These are phyloP conservation scores for Epizoanthus stellaris DNA, from an alignment of 92 coral and sea anemone genomes.

Conservation along the genomic window DNA sequence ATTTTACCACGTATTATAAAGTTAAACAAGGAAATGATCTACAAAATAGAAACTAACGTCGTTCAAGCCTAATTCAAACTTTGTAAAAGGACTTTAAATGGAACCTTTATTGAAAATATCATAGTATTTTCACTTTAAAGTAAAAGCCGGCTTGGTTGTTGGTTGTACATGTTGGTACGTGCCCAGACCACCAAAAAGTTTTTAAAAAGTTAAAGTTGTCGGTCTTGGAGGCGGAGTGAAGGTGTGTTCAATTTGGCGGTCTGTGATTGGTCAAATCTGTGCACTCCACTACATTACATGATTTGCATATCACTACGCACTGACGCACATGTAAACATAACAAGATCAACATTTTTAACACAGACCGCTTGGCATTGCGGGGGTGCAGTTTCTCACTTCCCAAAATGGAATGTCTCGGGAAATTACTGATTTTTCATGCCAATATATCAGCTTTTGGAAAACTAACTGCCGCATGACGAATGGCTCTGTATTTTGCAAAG, in stretches of 20 bases:
- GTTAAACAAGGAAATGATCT: background rate
- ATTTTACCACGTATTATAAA: background rate
- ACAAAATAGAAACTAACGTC: background rate
- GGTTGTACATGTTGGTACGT: too few relatives aligned
- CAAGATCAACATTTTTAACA: conserved; percentile 2
- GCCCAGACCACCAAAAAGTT: too few relatives aligned
- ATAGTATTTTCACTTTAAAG: conserved; percentile 6
- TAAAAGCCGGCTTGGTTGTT: conserved; percentile 8
- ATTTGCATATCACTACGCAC: conserved; percentile 24
- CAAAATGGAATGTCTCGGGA: background rate
- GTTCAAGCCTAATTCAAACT: background rate
- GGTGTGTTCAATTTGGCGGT: conserved; percentile 64
- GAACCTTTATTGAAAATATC: too few relatives aligned
- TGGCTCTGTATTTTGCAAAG: background rate
- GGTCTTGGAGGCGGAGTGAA: conserved; percentile 62
- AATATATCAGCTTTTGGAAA: background rate
- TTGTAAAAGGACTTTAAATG: too few relatives aligned
- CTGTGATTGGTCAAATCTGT: conserved; percentile 57
- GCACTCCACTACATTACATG: conserved; percentile 24
- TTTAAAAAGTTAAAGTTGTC: too few relatives aligned
- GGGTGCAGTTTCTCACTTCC: background rate
- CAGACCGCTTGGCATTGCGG: conserved; percentile 6
- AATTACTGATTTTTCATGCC: background rate
- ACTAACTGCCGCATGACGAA: background rate
- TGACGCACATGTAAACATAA: conserved; percentile 31